Percentiles rank a stretch among this genome's conserved stretches.
These are phyloP conservation scores for Todiramphus saurophagus DNA, from an alignment of 2,113 vertebrate species.

Conservation along the genomic window DNA sequence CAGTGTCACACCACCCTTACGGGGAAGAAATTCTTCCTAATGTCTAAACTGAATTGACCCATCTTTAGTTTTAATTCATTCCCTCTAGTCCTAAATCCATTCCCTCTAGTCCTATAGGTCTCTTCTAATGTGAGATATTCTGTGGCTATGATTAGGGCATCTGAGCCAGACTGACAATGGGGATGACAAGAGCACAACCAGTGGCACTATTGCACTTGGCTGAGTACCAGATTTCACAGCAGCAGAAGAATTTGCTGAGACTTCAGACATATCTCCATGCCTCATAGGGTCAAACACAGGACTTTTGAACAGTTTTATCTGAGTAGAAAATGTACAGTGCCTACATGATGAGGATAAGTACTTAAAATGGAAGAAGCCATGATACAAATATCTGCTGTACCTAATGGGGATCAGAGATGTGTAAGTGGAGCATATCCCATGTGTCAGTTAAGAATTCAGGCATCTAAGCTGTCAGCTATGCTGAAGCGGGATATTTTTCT, in stretches of 20 bases:
- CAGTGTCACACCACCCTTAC: no score
- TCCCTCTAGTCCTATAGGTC: background rate
- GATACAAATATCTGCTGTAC: background rate
- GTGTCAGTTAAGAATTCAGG: background rate
- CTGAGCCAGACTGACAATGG: background rate
- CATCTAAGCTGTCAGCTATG: background rate
- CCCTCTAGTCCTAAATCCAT: no score
- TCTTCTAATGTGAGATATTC: background rate
- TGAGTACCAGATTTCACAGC: background rate
- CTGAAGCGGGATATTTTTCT: background rate
- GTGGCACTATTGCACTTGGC: no score
- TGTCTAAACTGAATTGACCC: no score
- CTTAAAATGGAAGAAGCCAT: background rate
- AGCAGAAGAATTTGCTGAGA: background rate
- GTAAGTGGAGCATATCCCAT: background rate
- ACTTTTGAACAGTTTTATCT: background rate
- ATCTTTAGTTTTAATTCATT: no score
- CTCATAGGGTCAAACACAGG: background rate
- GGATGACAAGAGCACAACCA: fast-evolving
- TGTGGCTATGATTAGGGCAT: no score
- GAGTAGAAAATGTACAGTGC: background rate
- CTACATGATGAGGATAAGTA: background rate
- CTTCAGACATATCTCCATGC: background rate
- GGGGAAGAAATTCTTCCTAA: no score
- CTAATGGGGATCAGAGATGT: fast-evolving